These are phyloP conservation scores for Trialeurodes vaporariorum DNA, from an alignment of 1,140 invertebrate genomes.

Conservation along the genomic window DNA sequence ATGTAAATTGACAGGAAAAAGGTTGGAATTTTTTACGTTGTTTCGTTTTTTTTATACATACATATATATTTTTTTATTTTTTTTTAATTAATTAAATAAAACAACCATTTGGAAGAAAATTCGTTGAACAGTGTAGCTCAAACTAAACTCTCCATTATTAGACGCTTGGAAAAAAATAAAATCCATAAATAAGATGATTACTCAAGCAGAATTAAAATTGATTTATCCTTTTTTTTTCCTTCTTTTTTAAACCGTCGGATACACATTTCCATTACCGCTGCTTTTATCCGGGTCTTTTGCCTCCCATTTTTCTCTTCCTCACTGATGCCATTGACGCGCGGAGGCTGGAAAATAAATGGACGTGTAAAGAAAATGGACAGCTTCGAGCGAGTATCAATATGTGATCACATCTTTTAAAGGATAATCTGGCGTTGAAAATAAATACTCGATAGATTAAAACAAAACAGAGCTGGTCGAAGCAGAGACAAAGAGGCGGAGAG, in stretches of 20 bases:
- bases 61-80: too few relatives aligned
- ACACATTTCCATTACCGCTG: neutral
- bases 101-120: too few relatives aligned
- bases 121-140: neutral
- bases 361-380: neutral
- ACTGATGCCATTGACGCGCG: neutral
- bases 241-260: neutral
- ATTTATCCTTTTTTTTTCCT: neutral
- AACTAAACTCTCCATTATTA: neutral
- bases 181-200: neutral
- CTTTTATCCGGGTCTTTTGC: neutral
- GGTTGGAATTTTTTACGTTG: too few relatives aligned
- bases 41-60: too few relatives aligned
- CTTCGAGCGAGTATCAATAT: neutral
- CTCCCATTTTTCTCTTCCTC: neutral
- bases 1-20: too few relatives aligned
- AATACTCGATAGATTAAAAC: slow-evolving; percentile 1
- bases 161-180: neutral
- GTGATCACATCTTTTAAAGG: neutral
- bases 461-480: too few relatives aligned
- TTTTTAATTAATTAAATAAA: too few relatives aligned
- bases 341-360: neutral
- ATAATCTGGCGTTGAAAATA: neutral
- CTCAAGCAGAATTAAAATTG: neutral
- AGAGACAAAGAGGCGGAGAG: too few relatives aligned